Percentiles rank a stretch among this genome's conserved stretches.
Conservation (phyloP, 2,113 vertebrate genomes). For the Nesoenas mayeri region DNA sequence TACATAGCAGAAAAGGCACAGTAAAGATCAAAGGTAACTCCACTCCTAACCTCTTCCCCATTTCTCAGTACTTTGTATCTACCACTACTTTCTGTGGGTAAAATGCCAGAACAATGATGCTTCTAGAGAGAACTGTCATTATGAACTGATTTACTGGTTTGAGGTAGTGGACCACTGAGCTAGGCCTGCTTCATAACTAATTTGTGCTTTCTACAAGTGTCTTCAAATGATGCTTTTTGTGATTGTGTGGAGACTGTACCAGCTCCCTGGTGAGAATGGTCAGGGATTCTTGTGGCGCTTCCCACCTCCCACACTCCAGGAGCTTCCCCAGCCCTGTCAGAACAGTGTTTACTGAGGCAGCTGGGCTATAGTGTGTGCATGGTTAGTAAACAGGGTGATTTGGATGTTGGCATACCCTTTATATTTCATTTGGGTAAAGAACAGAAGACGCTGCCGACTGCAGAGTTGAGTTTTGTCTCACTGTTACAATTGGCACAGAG, state of each 20-base stretch:
- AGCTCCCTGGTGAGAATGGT: background rate
- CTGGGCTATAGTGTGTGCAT: background rate
- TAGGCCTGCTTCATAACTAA: background rate
- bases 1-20: background rate
- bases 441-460: background rate
- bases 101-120: background rate
- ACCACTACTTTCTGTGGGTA: background rate
- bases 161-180: background rate
- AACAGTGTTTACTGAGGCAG: background rate
- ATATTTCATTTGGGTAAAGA: background rate
- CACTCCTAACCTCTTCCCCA: background rate
- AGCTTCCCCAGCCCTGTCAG: background rate
- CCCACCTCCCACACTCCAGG: background rate
- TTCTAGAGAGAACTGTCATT: background rate
- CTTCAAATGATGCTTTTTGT: background rate
- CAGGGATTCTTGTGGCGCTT: background rate
- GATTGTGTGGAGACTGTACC: background rate
- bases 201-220: background rate
- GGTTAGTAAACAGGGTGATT: background rate
- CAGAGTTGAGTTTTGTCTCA: background rate
- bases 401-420: background rate
- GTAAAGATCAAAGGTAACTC: background rate
- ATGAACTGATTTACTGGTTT: background rate
- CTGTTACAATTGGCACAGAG: fast-evolving
- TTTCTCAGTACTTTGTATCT: background rate